Evolutionary conservation across 2,113 vertebrate genomes (phyloP).

Genomic region (Phyllopteryx taeniolatus): DNA sequence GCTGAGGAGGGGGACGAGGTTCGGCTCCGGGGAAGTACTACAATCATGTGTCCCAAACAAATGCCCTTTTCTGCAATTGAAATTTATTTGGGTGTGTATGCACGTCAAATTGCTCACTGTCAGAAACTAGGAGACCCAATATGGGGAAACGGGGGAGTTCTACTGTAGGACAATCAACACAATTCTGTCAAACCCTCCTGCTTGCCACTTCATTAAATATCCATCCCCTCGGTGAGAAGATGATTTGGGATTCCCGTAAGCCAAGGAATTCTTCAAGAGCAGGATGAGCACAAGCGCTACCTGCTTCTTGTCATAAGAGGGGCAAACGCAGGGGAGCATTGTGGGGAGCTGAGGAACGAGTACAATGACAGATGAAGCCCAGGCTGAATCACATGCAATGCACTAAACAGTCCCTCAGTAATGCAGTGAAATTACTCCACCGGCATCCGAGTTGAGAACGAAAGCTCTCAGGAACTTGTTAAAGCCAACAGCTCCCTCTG

Average conservation of each 20-base stretch:
- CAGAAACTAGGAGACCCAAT: constrained; percentile 28
- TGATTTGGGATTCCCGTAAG: constrained; percentile 84
- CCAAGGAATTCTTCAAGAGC: constrained; percentile 91
- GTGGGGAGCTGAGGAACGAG: constrained; percentile 25
- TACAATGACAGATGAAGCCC: constrained; percentile 49
- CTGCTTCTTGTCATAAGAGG: constrained; percentile 57
- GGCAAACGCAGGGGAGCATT: constrained; percentile 23
- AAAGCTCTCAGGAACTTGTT: constrained; percentile 98
- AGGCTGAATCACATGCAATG: constrained; percentile 56
- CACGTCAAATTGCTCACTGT: not conserved
- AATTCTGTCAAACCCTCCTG: constrained; percentile 82
- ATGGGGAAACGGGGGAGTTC: constrained; percentile 68
- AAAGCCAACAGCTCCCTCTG: constrained; percentile 81
- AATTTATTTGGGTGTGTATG: not conserved
- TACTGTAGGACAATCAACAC: constrained; percentile 45
- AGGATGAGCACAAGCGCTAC: constrained; percentile 82
- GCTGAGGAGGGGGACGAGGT: constrained; percentile 80
- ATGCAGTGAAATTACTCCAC: constrained; percentile 82
- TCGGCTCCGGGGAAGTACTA: constrained; percentile 78
- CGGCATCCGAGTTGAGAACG: constrained; percentile 76
- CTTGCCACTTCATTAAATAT: constrained; percentile 98
- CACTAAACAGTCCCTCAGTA: constrained; percentile 57
- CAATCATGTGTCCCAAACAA: constrained; percentile 46
- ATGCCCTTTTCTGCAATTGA: constrained; percentile 45
- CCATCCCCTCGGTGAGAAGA: constrained; percentile 86